A percentile compares a stretch with the other conserved stretches of the same genome.
Evolutionary conservation across 2,113 vertebrate genomes (phyloP).

Genomic region (Rhabdornis inornatus): DNA sequence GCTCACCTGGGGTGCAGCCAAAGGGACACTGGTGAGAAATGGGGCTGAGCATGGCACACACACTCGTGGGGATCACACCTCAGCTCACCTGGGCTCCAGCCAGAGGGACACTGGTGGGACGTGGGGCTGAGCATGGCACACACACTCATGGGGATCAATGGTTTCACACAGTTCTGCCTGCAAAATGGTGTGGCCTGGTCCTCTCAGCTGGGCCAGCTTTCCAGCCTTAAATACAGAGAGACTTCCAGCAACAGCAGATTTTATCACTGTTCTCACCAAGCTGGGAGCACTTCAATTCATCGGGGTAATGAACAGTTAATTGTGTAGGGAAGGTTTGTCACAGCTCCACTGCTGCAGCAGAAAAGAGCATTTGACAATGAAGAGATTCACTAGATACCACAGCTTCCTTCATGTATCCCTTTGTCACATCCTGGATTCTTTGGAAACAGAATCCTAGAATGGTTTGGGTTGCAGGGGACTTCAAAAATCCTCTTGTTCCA

Average conservation of each 20-base stretch:
- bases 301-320: not conserved
- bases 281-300: conserved; percentile 8
- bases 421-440: not conserved
- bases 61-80: no score
- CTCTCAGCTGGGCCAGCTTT: not conserved
- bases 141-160: no score
- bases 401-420: not conserved
- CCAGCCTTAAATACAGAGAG: conserved; percentile 45
- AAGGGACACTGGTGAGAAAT: no score
- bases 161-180: not conserved
- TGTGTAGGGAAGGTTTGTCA: not conserved
- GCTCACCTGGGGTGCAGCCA: not conserved
- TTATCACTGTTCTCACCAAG: not conserved
- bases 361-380: not conserved
- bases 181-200: not conserved
- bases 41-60: not conserved
- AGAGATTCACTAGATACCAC: not conserved
- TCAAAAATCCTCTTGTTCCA: not conserved
- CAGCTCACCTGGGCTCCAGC: not conserved
- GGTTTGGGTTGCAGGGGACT: not conserved
- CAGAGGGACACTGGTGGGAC: not conserved
- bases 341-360: not conserved
- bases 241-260: not conserved
- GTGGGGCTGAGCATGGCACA: no score
- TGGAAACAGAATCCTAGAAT: not conserved